phyloP scores from a whole-genome alignment of 1,140 invertebrate genomes.

The Adelges cooleyi region DNA sequence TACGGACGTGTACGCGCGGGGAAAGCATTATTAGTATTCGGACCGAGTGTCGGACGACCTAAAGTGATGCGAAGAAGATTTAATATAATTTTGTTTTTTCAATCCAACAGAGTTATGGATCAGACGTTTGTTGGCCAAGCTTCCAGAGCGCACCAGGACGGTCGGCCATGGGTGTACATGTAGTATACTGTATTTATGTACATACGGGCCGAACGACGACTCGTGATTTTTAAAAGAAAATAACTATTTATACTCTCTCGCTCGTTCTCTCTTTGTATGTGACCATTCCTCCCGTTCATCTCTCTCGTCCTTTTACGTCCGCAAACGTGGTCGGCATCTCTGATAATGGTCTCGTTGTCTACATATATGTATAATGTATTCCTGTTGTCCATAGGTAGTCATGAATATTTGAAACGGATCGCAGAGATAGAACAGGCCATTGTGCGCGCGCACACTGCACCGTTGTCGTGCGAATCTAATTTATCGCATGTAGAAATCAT shows the following conservation, averaged over 20 bases:
- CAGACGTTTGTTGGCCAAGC: conserved; percentile 25
- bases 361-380: neutral
- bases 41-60: neutral
- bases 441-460: too few species aligned
- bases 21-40: conserved; percentile 20
- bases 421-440: too few species aligned
- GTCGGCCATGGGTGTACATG: too few species aligned
- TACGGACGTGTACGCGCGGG: neutral
- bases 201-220: neutral
- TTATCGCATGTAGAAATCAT: too few species aligned
- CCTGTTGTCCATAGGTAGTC: too few species aligned
- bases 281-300: neutral
- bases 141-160: neutral
- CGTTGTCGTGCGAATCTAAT: too few species aligned
- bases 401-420: too few species aligned
- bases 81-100: conserved; percentile 1
- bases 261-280: neutral
- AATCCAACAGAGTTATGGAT: conserved; percentile 18
- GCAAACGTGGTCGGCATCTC: conserved; percentile 22
- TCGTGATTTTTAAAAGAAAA: conserved; percentile 27
- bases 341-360: neutral
- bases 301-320: neutral
- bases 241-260: conserved; percentile 4
- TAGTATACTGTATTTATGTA: neutral
- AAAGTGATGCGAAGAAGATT: conserved; percentile 21